phyloP scores from a whole-genome alignment of 2,888 invertebrate species.

The Punctoribates punctum region DNA sequence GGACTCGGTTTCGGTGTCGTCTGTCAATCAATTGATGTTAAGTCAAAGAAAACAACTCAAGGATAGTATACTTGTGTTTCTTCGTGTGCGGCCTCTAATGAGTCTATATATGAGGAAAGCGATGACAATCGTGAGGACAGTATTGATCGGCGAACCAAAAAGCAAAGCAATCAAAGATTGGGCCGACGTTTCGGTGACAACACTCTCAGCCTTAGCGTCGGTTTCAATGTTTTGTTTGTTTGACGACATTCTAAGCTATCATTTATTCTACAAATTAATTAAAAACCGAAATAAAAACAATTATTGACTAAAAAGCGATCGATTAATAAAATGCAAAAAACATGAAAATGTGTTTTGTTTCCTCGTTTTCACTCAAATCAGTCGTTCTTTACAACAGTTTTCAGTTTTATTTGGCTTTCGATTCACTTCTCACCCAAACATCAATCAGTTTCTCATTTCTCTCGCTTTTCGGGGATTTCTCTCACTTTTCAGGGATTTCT shows the following conservation, averaged over 20 bases:
- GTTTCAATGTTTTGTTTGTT: neutral
- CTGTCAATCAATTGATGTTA: neutral
- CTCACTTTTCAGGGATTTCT: too few species aligned
- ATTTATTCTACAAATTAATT: neutral
- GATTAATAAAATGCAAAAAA: neutral
- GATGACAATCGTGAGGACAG: constrained; percentile 66
- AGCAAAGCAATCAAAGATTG: neutral
- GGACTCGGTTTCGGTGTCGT: constrained; percentile 10
- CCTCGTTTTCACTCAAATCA: neutral
- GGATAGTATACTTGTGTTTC: neutral
- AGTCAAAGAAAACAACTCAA: neutral
- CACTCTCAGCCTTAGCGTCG: neutral
- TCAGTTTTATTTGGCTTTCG: too few species aligned
- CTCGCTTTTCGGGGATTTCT: too few species aligned
- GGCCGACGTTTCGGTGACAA: neutral
- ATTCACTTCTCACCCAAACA: too few species aligned
- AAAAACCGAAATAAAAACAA: too few species aligned
- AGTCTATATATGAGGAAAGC: constrained; percentile 71
- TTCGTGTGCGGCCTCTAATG: constrained; percentile 54
- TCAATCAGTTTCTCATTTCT: neutral
- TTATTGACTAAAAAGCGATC: too few species aligned
- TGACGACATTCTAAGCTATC: neutral
- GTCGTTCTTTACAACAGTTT: too few species aligned
- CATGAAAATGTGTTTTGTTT: neutral
- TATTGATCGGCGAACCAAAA: constrained; percentile 61